Evolutionary conservation across 1,140 invertebrate genomes (phyloP).

Genomic region (Megathymus violae): DNA sequence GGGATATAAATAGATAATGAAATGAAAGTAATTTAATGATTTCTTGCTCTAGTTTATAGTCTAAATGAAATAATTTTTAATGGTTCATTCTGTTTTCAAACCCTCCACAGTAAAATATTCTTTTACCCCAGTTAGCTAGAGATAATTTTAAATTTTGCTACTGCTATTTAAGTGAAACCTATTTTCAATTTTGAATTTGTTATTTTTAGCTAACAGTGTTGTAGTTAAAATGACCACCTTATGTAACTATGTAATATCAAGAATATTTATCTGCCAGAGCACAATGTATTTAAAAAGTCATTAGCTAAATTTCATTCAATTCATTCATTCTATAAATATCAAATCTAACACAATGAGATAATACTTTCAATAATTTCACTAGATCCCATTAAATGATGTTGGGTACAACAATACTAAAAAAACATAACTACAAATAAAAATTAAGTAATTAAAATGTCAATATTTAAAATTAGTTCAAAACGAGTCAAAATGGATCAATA

Average conservation of each 20-base stretch:
- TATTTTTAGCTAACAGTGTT: too few species aligned
- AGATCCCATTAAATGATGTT: not conserved
- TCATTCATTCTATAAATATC: too few species aligned
- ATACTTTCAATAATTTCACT: slow-evolving; percentile 16
- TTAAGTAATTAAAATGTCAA: not conserved
- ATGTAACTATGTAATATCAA: too few species aligned
- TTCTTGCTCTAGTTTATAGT: not conserved
- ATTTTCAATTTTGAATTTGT: too few species aligned
- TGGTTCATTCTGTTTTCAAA: too few species aligned
- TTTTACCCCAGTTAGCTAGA: not conserved
- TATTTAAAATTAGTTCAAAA: not conserved
- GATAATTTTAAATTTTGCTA: not conserved
- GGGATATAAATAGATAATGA: slow-evolving; percentile 43
- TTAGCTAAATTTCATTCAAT: too few species aligned
- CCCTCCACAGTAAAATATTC: too few species aligned
- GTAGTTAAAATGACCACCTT: too few species aligned
- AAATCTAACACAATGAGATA: slow-evolving; percentile 4
- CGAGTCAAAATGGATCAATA: not conserved
- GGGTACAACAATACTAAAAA: slow-evolving; percentile 21
- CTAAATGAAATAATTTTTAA: too few species aligned
- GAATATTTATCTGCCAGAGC: not conserved
- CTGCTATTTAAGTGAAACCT: too few species aligned
- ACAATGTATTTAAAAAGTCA: slow-evolving; percentile 8
- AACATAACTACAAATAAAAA: not conserved
- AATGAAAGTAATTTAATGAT: slow-evolving; percentile 11